Percentiles rank a stretch among this genome's conserved stretches.
Evolutionary conservation across 2,113 vertebrate species (phyloP).

Genomic region (Chauna torquata): DNA sequence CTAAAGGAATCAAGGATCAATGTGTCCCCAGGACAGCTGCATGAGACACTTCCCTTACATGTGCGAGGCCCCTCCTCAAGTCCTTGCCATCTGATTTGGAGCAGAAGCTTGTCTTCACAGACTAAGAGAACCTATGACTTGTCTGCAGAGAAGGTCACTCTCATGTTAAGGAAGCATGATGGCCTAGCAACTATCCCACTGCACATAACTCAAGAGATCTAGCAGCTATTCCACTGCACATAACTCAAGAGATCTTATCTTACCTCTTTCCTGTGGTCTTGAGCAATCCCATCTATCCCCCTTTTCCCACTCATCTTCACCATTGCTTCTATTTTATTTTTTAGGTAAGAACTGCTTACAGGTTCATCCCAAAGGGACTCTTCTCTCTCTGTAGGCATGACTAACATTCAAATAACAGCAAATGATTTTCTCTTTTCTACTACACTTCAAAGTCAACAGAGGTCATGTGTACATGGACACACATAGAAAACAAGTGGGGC

Average conservation of each 20-base stretch:
- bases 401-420: slow-evolving; percentile 6
- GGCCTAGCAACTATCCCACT: not conserved
- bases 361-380: not conserved
- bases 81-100: not conserved
- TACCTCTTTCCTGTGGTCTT: not conserved
- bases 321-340: not conserved
- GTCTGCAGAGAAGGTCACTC: not conserved
- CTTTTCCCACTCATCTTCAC: not conserved
- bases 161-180: not conserved
- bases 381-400: not conserved
- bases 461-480: not conserved
- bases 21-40: not conserved
- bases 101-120: not conserved
- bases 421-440: slow-evolving; percentile 18
- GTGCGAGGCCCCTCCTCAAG: not conserved
- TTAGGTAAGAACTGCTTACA: not conserved
- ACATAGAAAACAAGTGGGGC: not conserved
- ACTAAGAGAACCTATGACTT: not conserved
- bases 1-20: not conserved
- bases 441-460: slow-evolving; percentile 27
- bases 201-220: not conserved
- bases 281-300: not conserved
- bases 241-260: not conserved
- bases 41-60: not conserved
- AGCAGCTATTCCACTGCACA: not conserved